A percentile compares a stretch with the other conserved stretches of the same genome.
These are phyloP conservation scores for Cylas formicarius DNA, from an alignment of 1,140 invertebrate species.

Conservation along the genomic window DNA sequence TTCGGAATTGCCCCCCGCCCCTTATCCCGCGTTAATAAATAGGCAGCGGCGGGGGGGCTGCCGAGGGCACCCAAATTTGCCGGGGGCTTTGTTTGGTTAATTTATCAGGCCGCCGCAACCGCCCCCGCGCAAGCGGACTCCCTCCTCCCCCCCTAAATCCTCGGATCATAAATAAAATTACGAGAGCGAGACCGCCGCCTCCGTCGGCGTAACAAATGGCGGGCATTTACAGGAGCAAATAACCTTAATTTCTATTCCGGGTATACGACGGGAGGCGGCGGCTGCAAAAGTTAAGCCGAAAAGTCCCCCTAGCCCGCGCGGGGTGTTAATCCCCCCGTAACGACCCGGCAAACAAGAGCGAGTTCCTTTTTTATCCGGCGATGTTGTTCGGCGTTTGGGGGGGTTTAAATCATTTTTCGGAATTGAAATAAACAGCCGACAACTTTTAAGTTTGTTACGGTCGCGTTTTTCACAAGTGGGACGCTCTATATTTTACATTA, in stretches of 20 bases:
- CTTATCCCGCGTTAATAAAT: no score
- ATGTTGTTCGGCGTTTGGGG: constrained; percentile 23
- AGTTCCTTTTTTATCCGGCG: constrained; percentile 21
- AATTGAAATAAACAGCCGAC: no score
- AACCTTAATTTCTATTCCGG: constrained; percentile 35
- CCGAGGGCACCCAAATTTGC: no score
- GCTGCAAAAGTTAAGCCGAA: constrained; percentile 22
- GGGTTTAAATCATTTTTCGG: no score
- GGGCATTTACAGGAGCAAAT: constrained; percentile 29
- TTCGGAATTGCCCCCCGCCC: no score
- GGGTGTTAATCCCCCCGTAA: constrained; percentile 22
- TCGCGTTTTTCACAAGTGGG: no score
- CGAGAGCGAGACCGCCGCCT: constrained; percentile 26
- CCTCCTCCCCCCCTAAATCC: constrained; percentile 11
- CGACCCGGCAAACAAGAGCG: constrained; percentile 4
- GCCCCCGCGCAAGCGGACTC: no score
- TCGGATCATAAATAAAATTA: constrained; percentile 31
- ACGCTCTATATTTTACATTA: no score
- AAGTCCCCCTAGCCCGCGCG: constrained; percentile 15
- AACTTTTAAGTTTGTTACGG: no score
- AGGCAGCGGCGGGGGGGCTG: no score
- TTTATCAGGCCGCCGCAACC: no score
- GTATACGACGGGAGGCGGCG: constrained; percentile 16
- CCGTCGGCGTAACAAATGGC: constrained; percentile 29
- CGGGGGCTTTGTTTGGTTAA: no score